Evolutionary conservation across 2,113 vertebrate genomes (phyloP).

Genomic region (Sylvilagus bachmani): DNA sequence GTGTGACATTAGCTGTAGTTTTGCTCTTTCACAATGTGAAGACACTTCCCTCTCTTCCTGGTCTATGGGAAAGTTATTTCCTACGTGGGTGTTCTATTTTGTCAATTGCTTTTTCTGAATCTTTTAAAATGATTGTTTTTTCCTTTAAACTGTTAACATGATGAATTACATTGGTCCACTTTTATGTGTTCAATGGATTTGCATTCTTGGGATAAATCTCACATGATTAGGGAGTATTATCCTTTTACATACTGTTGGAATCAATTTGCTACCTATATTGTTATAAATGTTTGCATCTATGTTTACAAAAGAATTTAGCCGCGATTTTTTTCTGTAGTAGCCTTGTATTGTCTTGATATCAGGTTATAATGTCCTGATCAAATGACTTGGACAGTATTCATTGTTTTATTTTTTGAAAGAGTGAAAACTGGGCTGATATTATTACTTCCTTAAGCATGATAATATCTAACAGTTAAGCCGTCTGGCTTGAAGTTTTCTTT

Average conservation of each 20-base stretch:
- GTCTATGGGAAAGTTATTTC: background rate
- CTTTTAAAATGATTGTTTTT: constrained; percentile 33
- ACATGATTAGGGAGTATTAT: background rate
- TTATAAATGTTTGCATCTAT: constrained; percentile 5
- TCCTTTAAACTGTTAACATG: constrained; percentile 20
- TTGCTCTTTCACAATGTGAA: background rate
- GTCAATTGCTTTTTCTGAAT: constrained; percentile 24
- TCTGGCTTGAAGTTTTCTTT: background rate
- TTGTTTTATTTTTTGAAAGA: constrained; percentile 23
- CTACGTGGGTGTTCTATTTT: constrained; percentile 4
- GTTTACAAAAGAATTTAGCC: background rate
- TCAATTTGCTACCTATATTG: constrained; percentile 43
- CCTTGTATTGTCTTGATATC: background rate
- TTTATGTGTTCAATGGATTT: constrained; percentile 2
- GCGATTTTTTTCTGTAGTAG: background rate
- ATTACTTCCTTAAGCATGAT: background rate
- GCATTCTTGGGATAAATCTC: constrained; percentile 29
- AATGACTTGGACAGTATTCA: constrained; percentile 15
- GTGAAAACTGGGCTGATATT: background rate
- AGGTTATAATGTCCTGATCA: background rate
- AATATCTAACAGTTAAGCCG: constrained; percentile 9
- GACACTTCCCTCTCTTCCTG: background rate
- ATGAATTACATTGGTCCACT: constrained; percentile 33
- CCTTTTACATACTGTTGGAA: background rate
- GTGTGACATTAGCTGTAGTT: background rate